Percentiles rank a stretch among this genome's conserved stretches.
Conservation (phyloP, 2,888 invertebrate species). For the Tipula helvola region DNA sequence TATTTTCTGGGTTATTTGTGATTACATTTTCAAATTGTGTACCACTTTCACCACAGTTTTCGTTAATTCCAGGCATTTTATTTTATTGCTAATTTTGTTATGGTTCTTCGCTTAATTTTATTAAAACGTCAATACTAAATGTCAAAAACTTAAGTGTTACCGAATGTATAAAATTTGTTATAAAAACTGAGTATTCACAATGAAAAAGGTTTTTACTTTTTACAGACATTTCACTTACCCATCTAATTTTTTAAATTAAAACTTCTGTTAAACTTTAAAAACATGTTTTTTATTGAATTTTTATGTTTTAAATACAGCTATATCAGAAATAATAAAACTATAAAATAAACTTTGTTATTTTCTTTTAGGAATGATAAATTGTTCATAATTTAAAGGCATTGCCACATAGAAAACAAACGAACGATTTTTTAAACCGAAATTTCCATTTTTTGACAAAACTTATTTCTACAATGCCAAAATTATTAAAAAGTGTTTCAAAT, state of each 20-base stretch:
- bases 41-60: background rate
- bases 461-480: too few relatives aligned
- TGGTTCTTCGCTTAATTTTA: background rate
- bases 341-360: background rate
- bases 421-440: too few relatives aligned
- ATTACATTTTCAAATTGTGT: background rate
- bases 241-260: background rate
- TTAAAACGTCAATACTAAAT: background rate
- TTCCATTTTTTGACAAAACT: too few relatives aligned
- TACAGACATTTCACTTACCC: too few relatives aligned
- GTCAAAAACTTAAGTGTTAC: background rate
- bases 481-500: too few relatives aligned
- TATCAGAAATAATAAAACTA: background rate
- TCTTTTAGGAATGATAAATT: background rate
- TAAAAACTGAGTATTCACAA: too few relatives aligned
- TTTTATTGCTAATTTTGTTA: background rate
- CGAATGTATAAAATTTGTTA: too few relatives aligned
- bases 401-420: too few relatives aligned
- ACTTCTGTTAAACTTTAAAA: background rate
- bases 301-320: background rate
- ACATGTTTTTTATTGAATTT: background rate
- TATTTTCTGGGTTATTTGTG: background rate
- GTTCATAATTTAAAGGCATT: background rate
- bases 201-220: too few relatives aligned
- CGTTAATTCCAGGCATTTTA: conserved; percentile 8